Evolutionary conservation across 2,888 invertebrate species (phyloP), one percentile per base, ranked within the genome.

Genomic region (Orthosia incerta): DNA sequence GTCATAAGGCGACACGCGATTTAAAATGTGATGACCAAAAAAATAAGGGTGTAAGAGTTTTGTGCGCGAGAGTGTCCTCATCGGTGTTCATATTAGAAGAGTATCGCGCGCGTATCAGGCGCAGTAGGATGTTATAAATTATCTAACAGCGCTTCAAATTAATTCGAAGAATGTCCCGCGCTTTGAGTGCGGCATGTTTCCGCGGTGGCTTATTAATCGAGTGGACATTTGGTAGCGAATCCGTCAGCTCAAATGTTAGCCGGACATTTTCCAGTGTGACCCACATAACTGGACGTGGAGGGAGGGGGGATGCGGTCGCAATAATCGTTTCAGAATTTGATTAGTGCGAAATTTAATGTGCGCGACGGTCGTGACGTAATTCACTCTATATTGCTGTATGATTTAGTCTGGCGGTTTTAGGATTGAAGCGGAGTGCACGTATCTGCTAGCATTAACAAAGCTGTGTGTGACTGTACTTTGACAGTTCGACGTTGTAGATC

Each of bases 71-170:
- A 84, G 86, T 90, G 69, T 59, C 65, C 65, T 73, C 76, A 76
- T 82, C 79, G 72, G 55, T 70, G 84, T 77, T 75, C 80, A 71
- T 82, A 80, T 85, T 88, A 85, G 87, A 84, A 85, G 89, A 89
- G 89, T 90, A 92, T 92, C 87, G 80, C 79, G 73, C 70, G 86
- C 89, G 90, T 89, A 92, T 93, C 92, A 91, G 83, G 86, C 88
- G 87, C 89, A 81, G 94, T 94, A 94, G 96, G 96, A 96, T 94
- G 96, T 96, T 93, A 96, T 96, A 96, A 96, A 96, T 96, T 96
- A 96, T 93, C 94, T 91, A 93, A 94, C 94, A 93, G 93, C 95
- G 92, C 94, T 95, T 96, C 96, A 96, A 96, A 96, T 96, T 96
- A 96, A 96, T 96, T 94, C 94, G 91, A 91, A 94, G 95, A 96